Base-by-base conservation (phyloP, 1,140 invertebrate genomes). In the Drosophila bocki region DNA sequence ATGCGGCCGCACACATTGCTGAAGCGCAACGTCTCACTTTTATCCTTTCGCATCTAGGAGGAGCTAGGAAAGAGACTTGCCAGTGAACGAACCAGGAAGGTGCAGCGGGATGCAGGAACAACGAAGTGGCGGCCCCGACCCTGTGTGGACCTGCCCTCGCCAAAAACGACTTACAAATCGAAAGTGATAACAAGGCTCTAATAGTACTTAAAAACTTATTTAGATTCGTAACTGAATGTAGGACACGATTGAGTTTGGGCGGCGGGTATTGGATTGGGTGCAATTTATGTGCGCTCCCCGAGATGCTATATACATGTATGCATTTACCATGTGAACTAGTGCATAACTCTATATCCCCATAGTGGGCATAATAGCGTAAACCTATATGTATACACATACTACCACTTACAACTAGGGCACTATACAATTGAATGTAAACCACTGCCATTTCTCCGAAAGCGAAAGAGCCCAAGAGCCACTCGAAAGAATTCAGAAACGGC, bases 1-100 rank as follows among this genome's bases (percentile, higher is more conserved):
- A 57, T 91, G 12, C 72, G 78, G 35, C 70, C 78, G 42, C 86
- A 91, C 47, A 68, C 88, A 26, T 59, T 91, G 74, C 87, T 92
- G 45, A 92, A 92, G 61, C 91, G 91, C 54, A 92, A 92, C 78
- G 91, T 91, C 42, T 92, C 91, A 45, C 83, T 92, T 60, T 80
- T 92, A 68, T 92, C 91, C 37, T 91, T 92, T 83, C 91, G 91
- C 71, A 91, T 92, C 76, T 92, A 91, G 69, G 50, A 59, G 47
- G 47, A 64, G 71, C 9, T 33, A 11, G 39, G 11, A 4, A 33
- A 12, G 63, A 17, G 17, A 35, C n/a, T 42, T 63, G 26, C 26
- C 26, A 33, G 59, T 26, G 29, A 45, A 47, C 37, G 65, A 54
- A 37, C n/a, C 64, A 65, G 61, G n/a, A n/a, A n/a, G n/a, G 60